Percentiles rank a stretch among this genome's conserved stretches.
These are phyloP conservation scores for Caenorhabditis uteleia DNA, from an alignment of 2,888 invertebrate species.

Conservation along the genomic window DNA sequence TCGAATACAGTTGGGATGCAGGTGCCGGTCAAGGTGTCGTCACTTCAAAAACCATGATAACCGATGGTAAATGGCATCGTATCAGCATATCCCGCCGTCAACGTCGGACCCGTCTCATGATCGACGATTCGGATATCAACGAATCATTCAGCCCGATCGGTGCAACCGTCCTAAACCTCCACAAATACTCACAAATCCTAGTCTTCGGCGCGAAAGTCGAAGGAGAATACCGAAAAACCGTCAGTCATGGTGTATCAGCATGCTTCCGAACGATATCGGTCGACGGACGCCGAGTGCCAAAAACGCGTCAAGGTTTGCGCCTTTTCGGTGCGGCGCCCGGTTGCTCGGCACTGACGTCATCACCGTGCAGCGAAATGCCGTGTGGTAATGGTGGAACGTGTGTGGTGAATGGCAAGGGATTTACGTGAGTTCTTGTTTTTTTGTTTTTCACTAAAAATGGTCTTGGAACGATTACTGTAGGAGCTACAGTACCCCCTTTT, in stretches of 20 bases:
- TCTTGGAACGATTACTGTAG: too few species aligned
- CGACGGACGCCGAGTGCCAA: conserved; percentile 66
- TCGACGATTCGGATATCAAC: conserved; percentile 69
- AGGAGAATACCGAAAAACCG: conserved; percentile 45
- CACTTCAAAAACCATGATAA: conserved; percentile 63
- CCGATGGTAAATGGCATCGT: conserved; percentile 86
- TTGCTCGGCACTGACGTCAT: conserved; percentile 41
- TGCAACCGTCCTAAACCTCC: conserved; percentile 81
- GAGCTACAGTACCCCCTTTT: too few species aligned
- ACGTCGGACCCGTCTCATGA: conserved; percentile 69
- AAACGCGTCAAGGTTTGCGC: conserved; percentile 47
- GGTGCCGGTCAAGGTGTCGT: conserved; percentile 86
- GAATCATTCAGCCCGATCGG: conserved; percentile 77
- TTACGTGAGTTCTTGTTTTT: conserved; percentile 23
- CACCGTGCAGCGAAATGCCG: conserved; percentile 44
- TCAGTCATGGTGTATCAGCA: conserved; percentile 86
- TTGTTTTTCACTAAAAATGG: too few species aligned
- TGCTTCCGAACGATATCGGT: conserved; percentile 87
- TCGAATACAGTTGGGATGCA: conserved; percentile 89
- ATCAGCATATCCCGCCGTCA: conserved; percentile 80
- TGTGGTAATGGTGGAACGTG: conserved; percentile 47
- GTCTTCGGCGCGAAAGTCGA: conserved; percentile 49
- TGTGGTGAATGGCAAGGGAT: conserved; percentile 23
- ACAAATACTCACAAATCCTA: conserved; percentile 71
- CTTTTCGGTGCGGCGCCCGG: conserved; percentile 41